These are phyloP conservation scores for Geothlypis trichas DNA, from an alignment of 2,113 vertebrate species.

Conservation along the genomic window DNA sequence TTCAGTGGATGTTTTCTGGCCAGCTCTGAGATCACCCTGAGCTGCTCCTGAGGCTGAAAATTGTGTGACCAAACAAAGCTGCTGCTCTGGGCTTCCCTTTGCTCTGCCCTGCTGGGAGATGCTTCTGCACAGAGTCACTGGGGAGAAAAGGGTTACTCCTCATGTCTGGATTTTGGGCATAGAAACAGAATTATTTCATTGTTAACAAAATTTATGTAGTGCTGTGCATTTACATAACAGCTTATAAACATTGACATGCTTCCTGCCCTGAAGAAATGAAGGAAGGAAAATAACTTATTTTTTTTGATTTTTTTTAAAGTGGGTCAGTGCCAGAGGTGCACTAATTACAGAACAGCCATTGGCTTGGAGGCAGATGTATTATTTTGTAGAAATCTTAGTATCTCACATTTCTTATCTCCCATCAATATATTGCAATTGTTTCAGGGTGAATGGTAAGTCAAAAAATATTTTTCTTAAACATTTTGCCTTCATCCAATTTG, in stretches of 20 bases:
- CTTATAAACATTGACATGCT: slow-evolving; percentile 20
- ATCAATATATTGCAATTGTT: slow-evolving; percentile 10
- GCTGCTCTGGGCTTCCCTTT: neutral
- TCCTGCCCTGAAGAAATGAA: slow-evolving; percentile 23
- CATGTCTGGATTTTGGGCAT: neutral
- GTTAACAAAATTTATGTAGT: slow-evolving; percentile 3
- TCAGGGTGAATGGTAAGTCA: slow-evolving; percentile 18
- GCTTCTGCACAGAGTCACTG: neutral
- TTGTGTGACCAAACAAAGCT: neutral
- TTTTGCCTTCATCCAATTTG: neutral
- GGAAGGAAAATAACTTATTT: neutral
- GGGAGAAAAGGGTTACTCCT: neutral
- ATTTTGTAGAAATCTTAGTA: neutral
- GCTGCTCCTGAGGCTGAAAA: neutral
- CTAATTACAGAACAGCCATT: slow-evolving; percentile 41
- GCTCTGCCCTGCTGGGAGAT: neutral
- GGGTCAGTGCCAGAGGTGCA: slow-evolving; percentile 34
- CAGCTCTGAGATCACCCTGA: neutral
- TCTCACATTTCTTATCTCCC: neutral
- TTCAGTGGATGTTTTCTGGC: neutral
- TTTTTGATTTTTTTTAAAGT: neutral
- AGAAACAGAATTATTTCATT: neutral
- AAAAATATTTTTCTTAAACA: neutral
- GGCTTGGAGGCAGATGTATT: neutral
- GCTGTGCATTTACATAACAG: neutral